phyloP scores from a whole-genome alignment of 2,113 vertebrate species.

The Zosterops lateralis region DNA sequence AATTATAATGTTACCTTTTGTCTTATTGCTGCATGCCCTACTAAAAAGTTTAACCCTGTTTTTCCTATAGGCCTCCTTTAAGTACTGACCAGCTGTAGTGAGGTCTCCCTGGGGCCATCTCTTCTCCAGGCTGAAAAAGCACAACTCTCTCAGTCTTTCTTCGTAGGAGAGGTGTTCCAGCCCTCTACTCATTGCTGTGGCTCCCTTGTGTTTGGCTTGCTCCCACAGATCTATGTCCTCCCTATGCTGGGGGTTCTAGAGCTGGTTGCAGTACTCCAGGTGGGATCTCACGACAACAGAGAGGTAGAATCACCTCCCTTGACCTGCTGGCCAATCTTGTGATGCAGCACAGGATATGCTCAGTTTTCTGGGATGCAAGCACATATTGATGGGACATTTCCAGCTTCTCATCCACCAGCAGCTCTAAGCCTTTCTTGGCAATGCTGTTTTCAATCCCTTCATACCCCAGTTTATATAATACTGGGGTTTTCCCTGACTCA shows the following conservation, averaged over 20 bases:
- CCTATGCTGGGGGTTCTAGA: neutral
- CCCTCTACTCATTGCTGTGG: neutral
- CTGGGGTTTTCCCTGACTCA: neutral
- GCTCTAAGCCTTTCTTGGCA: neutral
- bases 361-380: fast-evolving
- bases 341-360: neutral
- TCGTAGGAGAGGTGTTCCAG: neutral
- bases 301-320: neutral
- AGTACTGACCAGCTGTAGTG: neutral
- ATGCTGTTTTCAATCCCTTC: neutral
- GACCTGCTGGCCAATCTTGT: neutral
- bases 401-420: neutral
- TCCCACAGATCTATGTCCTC: neutral
- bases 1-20: neutral
- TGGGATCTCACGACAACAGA: neutral
- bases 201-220: neutral
- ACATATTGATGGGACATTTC: neutral
- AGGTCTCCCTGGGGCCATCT: neutral
- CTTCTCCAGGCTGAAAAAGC: neutral
- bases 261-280: neutral
- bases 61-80: neutral
- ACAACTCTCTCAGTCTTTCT: neutral
- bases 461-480: neutral
- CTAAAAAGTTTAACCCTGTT: neutral
- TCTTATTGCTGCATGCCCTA: neutral